Conservation (phyloP, 2,797 vertebrate species). For the Scleropages formosus region DNA sequence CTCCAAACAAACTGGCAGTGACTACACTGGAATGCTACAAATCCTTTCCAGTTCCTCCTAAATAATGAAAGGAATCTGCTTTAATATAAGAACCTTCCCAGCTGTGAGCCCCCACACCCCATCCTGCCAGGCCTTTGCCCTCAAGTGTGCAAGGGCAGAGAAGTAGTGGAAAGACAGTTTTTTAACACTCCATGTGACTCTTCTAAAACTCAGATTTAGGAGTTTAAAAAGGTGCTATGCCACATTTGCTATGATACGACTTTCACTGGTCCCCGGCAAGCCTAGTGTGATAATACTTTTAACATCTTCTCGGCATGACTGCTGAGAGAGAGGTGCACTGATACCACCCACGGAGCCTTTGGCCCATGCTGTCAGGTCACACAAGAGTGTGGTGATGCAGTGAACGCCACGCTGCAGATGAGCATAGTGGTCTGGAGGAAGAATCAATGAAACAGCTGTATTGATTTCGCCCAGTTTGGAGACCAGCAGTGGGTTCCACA, state of each 20-base stretch:
- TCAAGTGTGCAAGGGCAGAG: not conserved
- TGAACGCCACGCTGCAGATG: not conserved
- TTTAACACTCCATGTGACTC: not conserved
- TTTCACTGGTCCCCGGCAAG: not conserved
- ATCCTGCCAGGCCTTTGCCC: not conserved
- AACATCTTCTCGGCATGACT: not conserved
- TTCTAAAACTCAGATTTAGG: not conserved
- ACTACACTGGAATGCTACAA: constrained; percentile 54
- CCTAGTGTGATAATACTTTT: too few relatives aligned
- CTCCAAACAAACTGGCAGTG: constrained; percentile 65
- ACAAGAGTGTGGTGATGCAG: not conserved
- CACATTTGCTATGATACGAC: not conserved
- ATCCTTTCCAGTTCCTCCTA: constrained; percentile 43
- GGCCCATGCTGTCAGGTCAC: not conserved
- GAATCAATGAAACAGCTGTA: too few relatives aligned
- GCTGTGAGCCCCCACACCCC: not conserved
- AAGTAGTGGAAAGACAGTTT: not conserved
- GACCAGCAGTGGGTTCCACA: too few relatives aligned
- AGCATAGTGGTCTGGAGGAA: too few relatives aligned
- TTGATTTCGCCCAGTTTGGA: too few relatives aligned
- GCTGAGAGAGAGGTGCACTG: too few relatives aligned
- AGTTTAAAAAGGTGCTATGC: not conserved
- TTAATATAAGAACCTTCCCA: constrained; percentile 43
- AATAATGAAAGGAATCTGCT: constrained; percentile 48
- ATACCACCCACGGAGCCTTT: not conserved